These are phyloP conservation scores for Microcebus ravelobensis DNA, from an alignment of 2,113 vertebrate species.

Conservation along the genomic window DNA sequence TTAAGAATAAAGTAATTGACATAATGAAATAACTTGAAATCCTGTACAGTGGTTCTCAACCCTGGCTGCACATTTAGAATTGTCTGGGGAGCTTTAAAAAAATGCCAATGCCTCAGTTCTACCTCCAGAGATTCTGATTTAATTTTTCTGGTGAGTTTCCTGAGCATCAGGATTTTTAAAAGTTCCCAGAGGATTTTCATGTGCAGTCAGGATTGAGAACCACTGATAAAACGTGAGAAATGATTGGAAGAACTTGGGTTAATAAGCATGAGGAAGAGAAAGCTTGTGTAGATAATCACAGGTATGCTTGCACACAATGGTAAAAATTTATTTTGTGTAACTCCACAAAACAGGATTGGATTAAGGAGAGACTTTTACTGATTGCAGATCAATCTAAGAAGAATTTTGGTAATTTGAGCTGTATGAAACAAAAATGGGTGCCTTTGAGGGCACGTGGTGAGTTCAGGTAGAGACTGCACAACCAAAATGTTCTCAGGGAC, in stretches of 20 bases:
- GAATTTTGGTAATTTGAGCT: not conserved
- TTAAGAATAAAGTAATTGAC: not conserved
- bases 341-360: not conserved
- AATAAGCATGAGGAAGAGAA: constrained; percentile 18
- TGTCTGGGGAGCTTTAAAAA: not conserved
- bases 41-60: not conserved
- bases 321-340: constrained; percentile 32
- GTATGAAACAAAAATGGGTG: not conserved
- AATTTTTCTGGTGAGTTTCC: constrained; percentile 14
- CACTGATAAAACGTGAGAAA: constrained; percentile 34
- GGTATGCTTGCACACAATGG: not conserved
- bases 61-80: not conserved
- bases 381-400: not conserved
- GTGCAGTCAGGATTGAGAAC: not conserved
- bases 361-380: not conserved
- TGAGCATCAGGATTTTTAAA: not conserved
- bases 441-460: not conserved
- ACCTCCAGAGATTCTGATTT: not conserved
- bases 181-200: constrained; percentile 12
- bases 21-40: constrained; percentile 5
- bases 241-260: not conserved
- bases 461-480: not conserved
- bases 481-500: not conserved
- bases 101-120: not conserved
- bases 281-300: not conserved